These are phyloP conservation scores for Protonemura montana DNA, from an alignment of 2,888 invertebrate species.

Conservation along the genomic window DNA sequence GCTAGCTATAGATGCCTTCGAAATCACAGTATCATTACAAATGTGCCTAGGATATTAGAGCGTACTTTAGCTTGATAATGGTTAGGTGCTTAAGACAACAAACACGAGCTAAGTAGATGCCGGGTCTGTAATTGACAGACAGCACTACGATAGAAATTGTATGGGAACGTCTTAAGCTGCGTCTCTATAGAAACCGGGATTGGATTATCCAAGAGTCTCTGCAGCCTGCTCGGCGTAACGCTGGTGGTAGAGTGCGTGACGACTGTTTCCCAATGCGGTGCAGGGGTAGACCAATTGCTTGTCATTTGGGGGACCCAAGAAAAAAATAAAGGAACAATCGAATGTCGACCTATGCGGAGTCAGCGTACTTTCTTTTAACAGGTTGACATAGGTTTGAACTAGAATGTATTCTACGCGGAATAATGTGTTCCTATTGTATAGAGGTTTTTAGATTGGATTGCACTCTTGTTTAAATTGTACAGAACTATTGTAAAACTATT, in stretches of 20 bases:
- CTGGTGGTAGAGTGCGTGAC: background rate
- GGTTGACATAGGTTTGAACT: too few relatives aligned
- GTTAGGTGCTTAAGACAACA: slow-evolving; percentile 20
- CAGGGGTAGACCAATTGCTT: slow-evolving; percentile 2
- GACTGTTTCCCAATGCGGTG: slow-evolving; percentile 25
- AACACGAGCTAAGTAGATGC: slow-evolving; percentile 8
- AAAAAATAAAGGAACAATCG: background rate
- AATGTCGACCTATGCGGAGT: background rate
- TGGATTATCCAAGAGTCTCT: background rate
- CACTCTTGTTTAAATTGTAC: too few relatives aligned
- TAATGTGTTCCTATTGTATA: too few relatives aligned
- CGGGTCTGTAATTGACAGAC: slow-evolving; percentile 20
- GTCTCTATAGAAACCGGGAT: slow-evolving; percentile 16
- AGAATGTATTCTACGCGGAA: too few relatives aligned
- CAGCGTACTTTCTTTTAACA: too few relatives aligned
- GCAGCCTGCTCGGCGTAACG: background rate
- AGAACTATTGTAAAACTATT: too few relatives aligned
- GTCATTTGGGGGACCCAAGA: background rate
- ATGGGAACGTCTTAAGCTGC: slow-evolving; percentile 15
- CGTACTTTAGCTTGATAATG: slow-evolving; percentile 14
- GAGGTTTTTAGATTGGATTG: too few relatives aligned
- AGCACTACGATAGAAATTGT: background rate
- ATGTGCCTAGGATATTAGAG: background rate
- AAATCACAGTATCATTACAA: slow-evolving; percentile 14
- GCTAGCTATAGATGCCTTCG: background rate